A percentile compares a stretch with the other conserved stretches of the same genome.
Conservation (phyloP, 2,113 vertebrate species). For the Spheniscus mendiculus region DNA sequence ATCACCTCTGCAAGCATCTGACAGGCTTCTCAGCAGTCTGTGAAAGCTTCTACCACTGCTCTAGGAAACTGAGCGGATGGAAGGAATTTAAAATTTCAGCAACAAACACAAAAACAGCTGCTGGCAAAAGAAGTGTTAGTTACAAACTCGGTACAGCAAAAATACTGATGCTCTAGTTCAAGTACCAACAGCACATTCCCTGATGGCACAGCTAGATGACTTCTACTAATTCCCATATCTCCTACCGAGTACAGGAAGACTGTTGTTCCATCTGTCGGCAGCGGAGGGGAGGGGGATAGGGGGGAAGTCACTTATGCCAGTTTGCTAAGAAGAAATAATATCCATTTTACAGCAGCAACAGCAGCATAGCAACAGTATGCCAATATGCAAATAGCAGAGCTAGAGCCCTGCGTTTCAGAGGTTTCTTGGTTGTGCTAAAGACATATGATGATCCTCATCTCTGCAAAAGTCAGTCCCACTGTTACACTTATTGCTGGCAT, state of each 20-base stretch:
- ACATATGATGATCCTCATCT: not conserved
- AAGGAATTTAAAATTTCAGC: constrained; percentile 25
- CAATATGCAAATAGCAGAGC: not conserved
- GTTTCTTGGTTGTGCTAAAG: not conserved
- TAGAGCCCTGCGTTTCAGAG: not conserved
- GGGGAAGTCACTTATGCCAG: not conserved
- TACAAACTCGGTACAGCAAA: constrained; percentile 8
- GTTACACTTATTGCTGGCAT: not conserved
- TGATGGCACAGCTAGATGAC: constrained; percentile 1
- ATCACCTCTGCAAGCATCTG: not conserved
- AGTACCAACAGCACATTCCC: constrained; percentile 28
- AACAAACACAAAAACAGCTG: not conserved
- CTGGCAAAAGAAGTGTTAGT: constrained; percentile 13
- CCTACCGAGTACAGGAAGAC: not conserved
- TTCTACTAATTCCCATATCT: constrained; percentile 18
- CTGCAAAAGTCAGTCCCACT: not conserved
- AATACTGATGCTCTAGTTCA: not conserved
- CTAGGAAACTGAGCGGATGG: not conserved
- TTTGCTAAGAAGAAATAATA: not conserved
- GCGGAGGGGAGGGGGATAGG: not conserved
- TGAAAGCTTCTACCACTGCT: not conserved
- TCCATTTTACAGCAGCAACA: not conserved
- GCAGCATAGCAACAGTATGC: not conserved
- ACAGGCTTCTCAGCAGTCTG: not conserved
- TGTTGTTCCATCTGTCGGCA: constrained; percentile 10